A percentile compares a stretch with the other conserved stretches of the same genome.
Conservation (phyloP, 2,888 invertebrate genomes). For the Phaedon cochleariae region DNA sequence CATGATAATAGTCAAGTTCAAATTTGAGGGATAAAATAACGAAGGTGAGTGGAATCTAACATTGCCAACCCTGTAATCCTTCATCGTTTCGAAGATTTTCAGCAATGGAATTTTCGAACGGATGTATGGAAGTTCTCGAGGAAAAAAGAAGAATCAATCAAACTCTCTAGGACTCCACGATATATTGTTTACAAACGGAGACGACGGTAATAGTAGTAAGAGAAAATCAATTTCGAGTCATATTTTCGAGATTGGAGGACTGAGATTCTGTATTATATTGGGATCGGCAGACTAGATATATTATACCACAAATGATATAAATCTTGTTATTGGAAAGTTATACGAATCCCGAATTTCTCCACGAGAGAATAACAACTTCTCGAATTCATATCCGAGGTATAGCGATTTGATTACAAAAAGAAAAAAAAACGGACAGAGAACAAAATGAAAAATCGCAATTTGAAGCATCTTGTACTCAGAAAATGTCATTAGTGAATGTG, state of each 20-base stretch:
- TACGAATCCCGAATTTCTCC: background rate
- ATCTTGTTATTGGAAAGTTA: background rate
- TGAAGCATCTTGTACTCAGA: too few relatives aligned
- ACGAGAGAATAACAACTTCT: too few relatives aligned
- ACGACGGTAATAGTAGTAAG: constrained; percentile 26
- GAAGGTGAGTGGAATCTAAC: too few relatives aligned
- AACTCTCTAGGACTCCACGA: constrained; percentile 33
- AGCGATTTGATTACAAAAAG: too few relatives aligned
- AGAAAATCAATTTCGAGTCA: constrained; percentile 34
- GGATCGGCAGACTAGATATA: background rate
- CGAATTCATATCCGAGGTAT: too few relatives aligned
- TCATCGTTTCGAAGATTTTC: background rate
- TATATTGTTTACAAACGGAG: constrained; percentile 32
- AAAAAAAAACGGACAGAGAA: too few relatives aligned
- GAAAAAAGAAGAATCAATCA: background rate
- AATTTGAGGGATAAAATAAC: too few relatives aligned
- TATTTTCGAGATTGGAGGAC: constrained; percentile 22
- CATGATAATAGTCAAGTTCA: too few relatives aligned
- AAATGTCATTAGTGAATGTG: too few relatives aligned
- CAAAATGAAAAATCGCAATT: too few relatives aligned
- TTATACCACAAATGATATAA: background rate
- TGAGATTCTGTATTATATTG: constrained; percentile 4
- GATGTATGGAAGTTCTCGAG: background rate
- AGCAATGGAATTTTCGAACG: too few relatives aligned
- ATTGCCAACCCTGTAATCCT: too few relatives aligned